These are phyloP conservation scores for Scomber japonicus DNA, from an alignment of 2,113 vertebrate species.

Conservation along the genomic window DNA sequence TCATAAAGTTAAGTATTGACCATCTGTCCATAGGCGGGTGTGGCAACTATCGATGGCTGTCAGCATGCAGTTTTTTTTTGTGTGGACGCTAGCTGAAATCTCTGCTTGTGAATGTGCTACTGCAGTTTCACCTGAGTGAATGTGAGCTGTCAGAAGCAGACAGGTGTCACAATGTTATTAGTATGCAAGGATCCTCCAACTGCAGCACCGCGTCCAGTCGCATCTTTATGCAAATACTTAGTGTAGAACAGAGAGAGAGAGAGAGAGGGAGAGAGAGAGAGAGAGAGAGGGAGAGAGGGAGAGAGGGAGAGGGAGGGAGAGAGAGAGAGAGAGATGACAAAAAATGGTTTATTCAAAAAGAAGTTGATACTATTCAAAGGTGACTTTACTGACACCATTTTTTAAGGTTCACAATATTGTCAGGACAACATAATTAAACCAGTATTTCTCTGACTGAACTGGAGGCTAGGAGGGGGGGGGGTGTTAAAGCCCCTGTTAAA, in stretches of 20 bases:
- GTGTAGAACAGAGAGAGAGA: not conserved
- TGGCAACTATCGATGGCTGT: conserved; percentile 4
- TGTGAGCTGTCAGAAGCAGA: conserved; percentile 36
- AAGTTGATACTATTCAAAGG: conserved; percentile 1
- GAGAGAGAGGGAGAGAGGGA: not conserved
- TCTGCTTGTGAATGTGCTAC: not conserved
- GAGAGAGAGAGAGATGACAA: not conserved
- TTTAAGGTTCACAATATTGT: conserved; percentile 18
- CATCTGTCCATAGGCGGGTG: conserved; percentile 15
- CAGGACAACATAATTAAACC: conserved; percentile 3
- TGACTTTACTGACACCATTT: not conserved
- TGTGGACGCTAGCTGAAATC: conserved; percentile 11
- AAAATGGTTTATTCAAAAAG: not conserved
- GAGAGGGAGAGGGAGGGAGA: not conserved
- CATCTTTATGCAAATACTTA: conserved; percentile 20
- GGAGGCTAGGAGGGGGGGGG: not conserved
- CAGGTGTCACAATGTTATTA: conserved; percentile 45
- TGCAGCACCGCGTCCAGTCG: not conserved
- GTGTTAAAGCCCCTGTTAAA: not conserved
- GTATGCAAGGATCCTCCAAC: conserved; percentile 27
- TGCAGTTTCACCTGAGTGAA: conserved; percentile 27
- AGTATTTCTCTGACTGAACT: not conserved
- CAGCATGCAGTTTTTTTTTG: not conserved
- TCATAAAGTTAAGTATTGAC: conserved; percentile 23
- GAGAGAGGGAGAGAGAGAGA: not conserved